Conservation (phyloP, 2,888 invertebrate species). For the Acronicta alni region DNA sequence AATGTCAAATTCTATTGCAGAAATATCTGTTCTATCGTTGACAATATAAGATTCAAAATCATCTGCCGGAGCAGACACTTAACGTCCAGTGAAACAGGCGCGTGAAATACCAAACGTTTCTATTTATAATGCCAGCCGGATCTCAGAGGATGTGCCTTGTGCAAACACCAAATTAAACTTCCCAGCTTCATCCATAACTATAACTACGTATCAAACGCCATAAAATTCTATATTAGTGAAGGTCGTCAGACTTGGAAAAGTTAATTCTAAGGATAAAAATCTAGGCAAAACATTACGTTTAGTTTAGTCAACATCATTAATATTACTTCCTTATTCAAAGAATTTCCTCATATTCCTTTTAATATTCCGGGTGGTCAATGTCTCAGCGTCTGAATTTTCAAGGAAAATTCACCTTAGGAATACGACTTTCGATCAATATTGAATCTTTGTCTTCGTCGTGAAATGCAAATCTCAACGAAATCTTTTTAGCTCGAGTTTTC, state of each 20-base stretch:
- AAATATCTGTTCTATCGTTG: conserved; percentile 18
- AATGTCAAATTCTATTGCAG: conserved; percentile 13
- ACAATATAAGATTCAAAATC: conserved; percentile 30
- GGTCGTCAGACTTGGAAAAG: conserved; percentile 40
- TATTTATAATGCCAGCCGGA: conserved; percentile 66
- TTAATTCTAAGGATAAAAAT: conserved; percentile 27
- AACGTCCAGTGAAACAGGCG: conserved; percentile 52
- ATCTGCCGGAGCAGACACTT: conserved; percentile 1
- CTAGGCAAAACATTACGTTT: conserved; percentile 11
- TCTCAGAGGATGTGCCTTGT: conserved; percentile 59
- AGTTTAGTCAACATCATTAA: conserved; percentile 16
- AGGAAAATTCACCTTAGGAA: conserved; percentile 45
- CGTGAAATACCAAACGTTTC: conserved; percentile 65
- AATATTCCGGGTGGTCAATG: conserved; percentile 36
- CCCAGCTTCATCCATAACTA: conserved; percentile 39
- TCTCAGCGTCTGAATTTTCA: conserved; percentile 48
- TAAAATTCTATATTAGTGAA: conserved; percentile 49
- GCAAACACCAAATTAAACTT: conserved; percentile 65
- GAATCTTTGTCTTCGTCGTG: conserved; percentile 38
- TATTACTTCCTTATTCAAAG: conserved; percentile 30
- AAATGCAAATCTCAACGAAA: conserved; percentile 46
- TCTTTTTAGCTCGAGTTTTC: conserved; percentile 35
- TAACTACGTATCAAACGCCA: conserved; percentile 36
- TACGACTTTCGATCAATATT: conserved; percentile 54
- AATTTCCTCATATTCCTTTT: conserved; percentile 31